These are phyloP conservation scores for Pipistrellus nathusii DNA, from an alignment of 2,797 vertebrate species.

Conservation along the genomic window DNA sequence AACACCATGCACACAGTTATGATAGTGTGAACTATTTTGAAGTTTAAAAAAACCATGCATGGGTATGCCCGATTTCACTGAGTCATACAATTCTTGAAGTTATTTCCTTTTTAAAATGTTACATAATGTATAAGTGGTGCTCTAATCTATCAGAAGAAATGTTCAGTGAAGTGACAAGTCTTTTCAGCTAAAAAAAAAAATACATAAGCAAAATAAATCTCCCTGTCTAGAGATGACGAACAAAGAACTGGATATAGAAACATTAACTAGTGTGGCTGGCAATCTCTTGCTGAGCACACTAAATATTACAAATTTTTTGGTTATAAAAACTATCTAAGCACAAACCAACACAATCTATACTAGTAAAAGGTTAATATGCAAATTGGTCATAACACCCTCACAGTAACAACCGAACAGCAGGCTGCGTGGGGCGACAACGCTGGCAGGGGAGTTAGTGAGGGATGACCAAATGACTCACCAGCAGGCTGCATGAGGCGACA, in stretches of 20 bases:
- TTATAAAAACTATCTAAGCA: not conserved
- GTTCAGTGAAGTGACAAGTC: not conserved
- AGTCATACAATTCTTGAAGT: not conserved
- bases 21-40: not conserved
- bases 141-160: not conserved
- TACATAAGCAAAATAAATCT: not conserved
- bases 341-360: not conserved
- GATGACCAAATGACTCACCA: too few species aligned
- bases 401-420: too few species aligned
- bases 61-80: not conserved
- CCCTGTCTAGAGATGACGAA: not conserved
- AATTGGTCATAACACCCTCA: too few species aligned
- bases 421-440: too few species aligned
- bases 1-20: rapidly evolving
- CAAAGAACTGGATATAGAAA: not conserved
- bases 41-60: not conserved
- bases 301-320: not conserved
- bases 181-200: slow-evolving; percentile 11
- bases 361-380: too few species aligned
- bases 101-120: not conserved
- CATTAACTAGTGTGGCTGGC: not conserved
- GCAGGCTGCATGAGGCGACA: too few species aligned
- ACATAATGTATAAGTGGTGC: not conserved
- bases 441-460: too few species aligned
- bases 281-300: not conserved